Conservation (phyloP, 2,797 vertebrate genomes). For the Hydrolagus colliei region DNA sequence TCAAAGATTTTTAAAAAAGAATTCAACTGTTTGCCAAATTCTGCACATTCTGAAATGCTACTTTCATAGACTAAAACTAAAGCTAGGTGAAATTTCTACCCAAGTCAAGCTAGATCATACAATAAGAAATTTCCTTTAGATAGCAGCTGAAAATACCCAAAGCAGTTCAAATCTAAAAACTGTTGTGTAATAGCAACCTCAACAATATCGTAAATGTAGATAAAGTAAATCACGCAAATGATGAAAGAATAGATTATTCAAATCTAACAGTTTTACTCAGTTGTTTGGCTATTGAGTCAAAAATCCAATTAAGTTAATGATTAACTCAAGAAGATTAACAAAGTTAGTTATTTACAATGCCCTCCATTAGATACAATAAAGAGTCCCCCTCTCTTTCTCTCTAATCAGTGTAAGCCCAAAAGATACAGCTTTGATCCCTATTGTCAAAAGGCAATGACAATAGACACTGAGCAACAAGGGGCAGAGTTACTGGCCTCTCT, state of each 20-base stretch:
- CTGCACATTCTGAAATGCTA: too few relatives aligned
- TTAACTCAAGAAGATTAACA: conserved; percentile 14
- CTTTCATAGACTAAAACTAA: too few relatives aligned
- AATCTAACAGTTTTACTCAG: background rate
- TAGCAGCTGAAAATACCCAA: background rate
- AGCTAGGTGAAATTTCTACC: too few relatives aligned
- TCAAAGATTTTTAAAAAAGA: too few relatives aligned
- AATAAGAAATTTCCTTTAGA: background rate
- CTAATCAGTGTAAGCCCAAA: conserved; percentile 72
- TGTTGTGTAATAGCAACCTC: background rate
- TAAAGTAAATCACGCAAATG: background rate
- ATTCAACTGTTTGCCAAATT: too few relatives aligned
- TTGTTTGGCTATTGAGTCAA: background rate
- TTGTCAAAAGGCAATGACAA: conserved; percentile 83
- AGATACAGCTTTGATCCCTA: conserved; percentile 88
- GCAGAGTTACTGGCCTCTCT: conserved; percentile 74
- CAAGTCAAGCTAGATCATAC: background rate
- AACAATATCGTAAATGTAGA: background rate
- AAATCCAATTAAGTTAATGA: conserved; percentile 27
- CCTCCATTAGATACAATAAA: conserved; percentile 27
- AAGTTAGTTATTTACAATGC: conserved; percentile 17
- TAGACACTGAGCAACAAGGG: conserved; percentile 77
- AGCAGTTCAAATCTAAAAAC: background rate
- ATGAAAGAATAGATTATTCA: background rate
- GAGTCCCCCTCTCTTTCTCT: background rate